phyloP scores from a whole-genome alignment of 1,140 invertebrate genomes.

The Trichonephila clavata region DNA sequence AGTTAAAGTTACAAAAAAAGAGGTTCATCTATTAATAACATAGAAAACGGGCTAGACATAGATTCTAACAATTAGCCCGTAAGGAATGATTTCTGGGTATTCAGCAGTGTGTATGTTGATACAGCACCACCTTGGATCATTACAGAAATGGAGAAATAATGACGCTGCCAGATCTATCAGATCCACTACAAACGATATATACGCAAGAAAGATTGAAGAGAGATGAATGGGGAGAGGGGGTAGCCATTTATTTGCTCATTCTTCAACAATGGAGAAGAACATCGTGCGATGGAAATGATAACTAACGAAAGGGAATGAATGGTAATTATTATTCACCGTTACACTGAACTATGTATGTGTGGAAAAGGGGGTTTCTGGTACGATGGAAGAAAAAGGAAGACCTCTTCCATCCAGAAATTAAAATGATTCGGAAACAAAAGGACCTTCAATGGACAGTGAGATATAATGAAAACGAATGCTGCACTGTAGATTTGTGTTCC shows the following conservation, averaged over 20 bases:
- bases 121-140: constrained; percentile 51
- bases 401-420: background rate
- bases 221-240: background rate
- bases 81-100: background rate
- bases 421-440: constrained; percentile 35
- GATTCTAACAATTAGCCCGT: constrained; percentile 11
- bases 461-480: constrained; percentile 9
- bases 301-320: background rate
- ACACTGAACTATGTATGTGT: background rate
- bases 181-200: background rate
- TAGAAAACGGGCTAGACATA: background rate
- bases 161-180: constrained; percentile 23
- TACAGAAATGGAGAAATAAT: constrained; percentile 63
- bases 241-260: constrained; percentile 48
- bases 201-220: background rate
- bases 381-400: constrained; percentile 3
- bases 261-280: constrained; percentile 35
- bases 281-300: constrained; percentile 41
- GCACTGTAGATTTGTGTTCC: background rate
- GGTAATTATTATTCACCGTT: constrained; percentile 61
- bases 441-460: background rate
- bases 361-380: constrained; percentile 51
- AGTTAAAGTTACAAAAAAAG: background rate
- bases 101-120: background rate
- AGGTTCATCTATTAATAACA: background rate